Conservation (phyloP, 2,888 invertebrate species). For the Panorpa germanica region DNA sequence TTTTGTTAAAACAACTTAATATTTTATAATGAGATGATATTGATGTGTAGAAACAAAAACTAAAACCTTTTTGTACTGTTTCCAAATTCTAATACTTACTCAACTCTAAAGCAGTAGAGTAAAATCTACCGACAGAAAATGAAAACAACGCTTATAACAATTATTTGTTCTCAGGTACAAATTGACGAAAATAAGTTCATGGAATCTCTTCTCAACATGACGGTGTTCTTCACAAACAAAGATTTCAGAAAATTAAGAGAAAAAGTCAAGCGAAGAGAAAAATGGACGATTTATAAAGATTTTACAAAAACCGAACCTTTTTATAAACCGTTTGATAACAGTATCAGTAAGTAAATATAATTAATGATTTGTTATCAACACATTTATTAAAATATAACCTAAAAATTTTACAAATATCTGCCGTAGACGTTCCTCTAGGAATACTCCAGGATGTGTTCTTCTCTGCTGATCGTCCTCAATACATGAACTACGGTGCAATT, state of each 20-base stretch:
- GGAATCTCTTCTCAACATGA: constrained; percentile 56
- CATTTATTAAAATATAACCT: no score
- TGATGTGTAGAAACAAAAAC: no score
- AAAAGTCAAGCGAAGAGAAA: constrained; percentile 45
- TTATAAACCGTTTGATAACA: constrained; percentile 39
- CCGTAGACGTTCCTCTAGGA: constrained; percentile 6
- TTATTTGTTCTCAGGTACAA: no score
- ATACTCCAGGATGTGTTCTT: constrained; percentile 8
- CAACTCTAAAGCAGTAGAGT: no score
- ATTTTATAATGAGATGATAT: no score
- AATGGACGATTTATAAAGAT: constrained; percentile 26
- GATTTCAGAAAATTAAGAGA: constrained; percentile 57
- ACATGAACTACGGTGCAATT: constrained; percentile 9
- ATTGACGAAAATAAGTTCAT: constrained; percentile 50
- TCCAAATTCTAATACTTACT: no score
- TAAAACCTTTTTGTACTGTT: no score
- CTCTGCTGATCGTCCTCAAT: constrained; percentile 6
- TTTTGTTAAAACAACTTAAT: no score
- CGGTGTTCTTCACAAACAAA: constrained; percentile 62
- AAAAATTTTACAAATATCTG: no score
- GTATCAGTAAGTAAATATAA: constrained; percentile 38
- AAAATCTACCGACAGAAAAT: no score
- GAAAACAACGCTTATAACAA: no score
- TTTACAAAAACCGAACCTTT: constrained; percentile 40
- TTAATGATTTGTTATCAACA: no score